Evolutionary conservation across 2,113 vertebrate species (phyloP), one percentile per base, ranked within the genome.

Genomic region (Bettongia penicillata): DNA sequence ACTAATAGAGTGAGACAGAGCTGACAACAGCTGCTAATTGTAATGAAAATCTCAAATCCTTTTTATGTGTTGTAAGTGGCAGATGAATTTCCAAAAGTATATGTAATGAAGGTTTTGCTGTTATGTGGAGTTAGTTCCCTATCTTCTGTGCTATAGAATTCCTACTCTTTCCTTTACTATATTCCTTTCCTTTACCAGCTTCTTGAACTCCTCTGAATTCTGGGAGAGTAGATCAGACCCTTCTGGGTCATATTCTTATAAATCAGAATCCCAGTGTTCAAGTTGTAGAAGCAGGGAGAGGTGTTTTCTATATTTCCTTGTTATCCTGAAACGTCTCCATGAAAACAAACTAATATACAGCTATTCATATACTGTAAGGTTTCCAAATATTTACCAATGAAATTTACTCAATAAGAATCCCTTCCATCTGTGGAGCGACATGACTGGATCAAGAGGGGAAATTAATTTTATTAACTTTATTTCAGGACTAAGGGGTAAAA

Each of bases 11-110:
- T 96, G 53, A 93, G 50, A 26, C 68, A n/a, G 37, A 94, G 57
- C 47, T 94, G 84, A 92, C 93, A 91, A 93, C 89, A 96, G 92
- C 91, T 96, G 91, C 84, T 96, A 95, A 95, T 96, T 94, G 77
- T 96, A 94, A 92, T 92, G 50, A 93, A 51, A 95, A 95, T 93
- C 50, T 92, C 93, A 43, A 84, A 84, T 84, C 68, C 37, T 84
- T 84, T 84, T 84, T 84, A 43, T n/a, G 89, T 89, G n/a, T 50
- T 95, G 77, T 53, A 92, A 97, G 89, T 68, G 53, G 77, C 95
- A 97, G 92, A 93, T 93, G 53, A 55, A 95, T 77, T 93, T 94
- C 92, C 94, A 90, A 93, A 96, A 96, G 89, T 94, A 91, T 28
- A 8, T 93, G 93, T 96, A 53, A 95, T 93, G 53, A 94, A 92